A percentile compares a stretch with the other conserved stretches of the same genome.
Evolutionary conservation across 2,113 vertebrate species (phyloP).

Genomic region (Emydura subglobosa): DNA sequence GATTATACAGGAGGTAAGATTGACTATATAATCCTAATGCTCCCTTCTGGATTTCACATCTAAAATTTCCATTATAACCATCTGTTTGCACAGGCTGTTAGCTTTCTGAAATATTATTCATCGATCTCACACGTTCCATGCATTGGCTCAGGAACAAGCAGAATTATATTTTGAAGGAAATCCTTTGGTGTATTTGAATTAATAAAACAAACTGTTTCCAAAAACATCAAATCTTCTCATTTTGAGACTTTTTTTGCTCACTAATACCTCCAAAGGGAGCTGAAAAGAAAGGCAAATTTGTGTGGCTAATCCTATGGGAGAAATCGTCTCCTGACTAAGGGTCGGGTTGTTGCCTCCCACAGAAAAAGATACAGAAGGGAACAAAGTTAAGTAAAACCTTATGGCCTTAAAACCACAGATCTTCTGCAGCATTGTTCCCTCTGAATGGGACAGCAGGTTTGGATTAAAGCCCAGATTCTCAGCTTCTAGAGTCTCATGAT

Average conservation of each 20-base stretch:
- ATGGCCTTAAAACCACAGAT: background rate
- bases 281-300: background rate
- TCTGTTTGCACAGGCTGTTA: slow-evolving; percentile 31
- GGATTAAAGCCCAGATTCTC: background rate
- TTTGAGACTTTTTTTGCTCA: background rate
- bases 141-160: background rate
- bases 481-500: background rate
- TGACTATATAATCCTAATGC: background rate
- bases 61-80: slow-evolving; percentile 6
- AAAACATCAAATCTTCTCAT: background rate
- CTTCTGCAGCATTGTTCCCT: background rate
- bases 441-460: background rate
- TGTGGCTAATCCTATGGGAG: background rate
- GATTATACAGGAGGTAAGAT: background rate
- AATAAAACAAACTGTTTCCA: background rate
- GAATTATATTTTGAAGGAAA: slow-evolving; percentile 31
- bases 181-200: background rate
- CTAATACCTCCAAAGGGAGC: background rate
- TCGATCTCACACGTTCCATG: background rate
- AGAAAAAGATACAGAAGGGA: background rate
- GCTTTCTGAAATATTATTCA: slow-evolving; percentile 21
- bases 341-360: background rate
- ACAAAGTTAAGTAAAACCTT: background rate
- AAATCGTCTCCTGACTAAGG: background rate
- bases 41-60: slow-evolving; percentile 40